phyloP scores from a whole-genome alignment of 2,113 vertebrate genomes.

The Melospiza melodia region DNA sequence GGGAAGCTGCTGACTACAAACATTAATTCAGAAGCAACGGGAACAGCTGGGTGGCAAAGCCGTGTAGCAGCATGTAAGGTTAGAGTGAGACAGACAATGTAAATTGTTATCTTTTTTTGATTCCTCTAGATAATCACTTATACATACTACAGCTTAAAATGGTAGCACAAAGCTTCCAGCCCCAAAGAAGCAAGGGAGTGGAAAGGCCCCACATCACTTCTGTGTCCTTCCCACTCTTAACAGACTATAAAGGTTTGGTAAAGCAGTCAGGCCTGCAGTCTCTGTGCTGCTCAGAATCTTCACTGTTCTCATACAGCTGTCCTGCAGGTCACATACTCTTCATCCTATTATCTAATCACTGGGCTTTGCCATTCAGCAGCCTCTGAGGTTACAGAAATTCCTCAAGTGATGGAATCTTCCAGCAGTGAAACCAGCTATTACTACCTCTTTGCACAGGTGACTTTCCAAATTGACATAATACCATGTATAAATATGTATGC shows the following conservation, averaged over 20 bases:
- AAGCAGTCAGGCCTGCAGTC: rapidly evolving
- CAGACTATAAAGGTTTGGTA: background rate
- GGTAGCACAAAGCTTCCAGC: background rate
- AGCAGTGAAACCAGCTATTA: background rate
- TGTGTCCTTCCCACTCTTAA: background rate
- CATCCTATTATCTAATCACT: background rate
- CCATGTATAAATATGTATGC: background rate
- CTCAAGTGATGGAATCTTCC: background rate
- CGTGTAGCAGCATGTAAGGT: background rate
- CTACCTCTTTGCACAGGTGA: background rate
- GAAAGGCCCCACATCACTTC: background rate
- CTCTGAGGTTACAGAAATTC: background rate
- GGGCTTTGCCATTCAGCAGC: background rate
- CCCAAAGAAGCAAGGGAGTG: background rate
- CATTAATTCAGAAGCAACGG: background rate
- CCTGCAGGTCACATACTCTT: background rate
- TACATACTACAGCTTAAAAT: background rate
- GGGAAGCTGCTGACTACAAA: background rate
- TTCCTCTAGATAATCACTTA: background rate
- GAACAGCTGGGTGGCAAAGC: background rate
- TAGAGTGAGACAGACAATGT: background rate
- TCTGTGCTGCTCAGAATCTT: background rate
- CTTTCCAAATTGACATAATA: background rate
- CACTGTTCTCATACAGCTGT: rapidly evolving
- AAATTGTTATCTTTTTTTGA: background rate